Evolutionary conservation across 1,140 invertebrate species (phyloP), one percentile per base, ranked within the genome.

Genomic region (Bicyclus anynana): DNA sequence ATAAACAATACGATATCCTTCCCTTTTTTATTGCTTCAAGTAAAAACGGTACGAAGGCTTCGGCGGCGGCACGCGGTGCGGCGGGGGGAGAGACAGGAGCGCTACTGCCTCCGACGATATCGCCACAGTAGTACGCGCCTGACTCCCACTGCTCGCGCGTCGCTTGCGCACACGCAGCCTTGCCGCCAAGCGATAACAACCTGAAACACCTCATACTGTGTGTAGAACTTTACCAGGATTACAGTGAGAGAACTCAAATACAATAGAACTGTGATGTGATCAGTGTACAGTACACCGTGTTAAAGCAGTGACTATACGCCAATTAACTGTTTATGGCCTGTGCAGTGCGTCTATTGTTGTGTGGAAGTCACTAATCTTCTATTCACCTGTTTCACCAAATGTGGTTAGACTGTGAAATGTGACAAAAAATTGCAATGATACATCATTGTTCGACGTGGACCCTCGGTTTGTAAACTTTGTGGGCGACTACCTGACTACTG

Each of bases 371-470:
- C 73, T 86, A 77, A 84, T 84, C 76, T 74, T 61, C 79, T 82
- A 81, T 84, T 77, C 84, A 87, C 84, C 82, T 87, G 84, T 84
- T 52, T 61, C 65, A 68, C 68, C 68, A 76, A 66, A 67, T 80
- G 77, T 69, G 81, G 76, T 78, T 77, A 66, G 72, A 84, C 84
- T 83, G 77, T 85, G 81, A 82, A 85, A 84, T 85, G 82, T 87
- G 77, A 85, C 77, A 87, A 87, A 84, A 87, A 85, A 81, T 84
- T 80, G 80, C 79, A 81, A 83, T 79, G 80, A 75, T 66, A 66
- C 52, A 59, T 66, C 66, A 70, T 80, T 79, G 74, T 80, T 62
- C 60, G 56, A 37, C 62, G 63, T 58, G 71, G 72, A 74, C 59
- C 68, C 58, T 55, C 47, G 57, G 70, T 84, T 80, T 73, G 80